Conservation (phyloP, 2,888 invertebrate species). For the Girardia tigrina region DNA sequence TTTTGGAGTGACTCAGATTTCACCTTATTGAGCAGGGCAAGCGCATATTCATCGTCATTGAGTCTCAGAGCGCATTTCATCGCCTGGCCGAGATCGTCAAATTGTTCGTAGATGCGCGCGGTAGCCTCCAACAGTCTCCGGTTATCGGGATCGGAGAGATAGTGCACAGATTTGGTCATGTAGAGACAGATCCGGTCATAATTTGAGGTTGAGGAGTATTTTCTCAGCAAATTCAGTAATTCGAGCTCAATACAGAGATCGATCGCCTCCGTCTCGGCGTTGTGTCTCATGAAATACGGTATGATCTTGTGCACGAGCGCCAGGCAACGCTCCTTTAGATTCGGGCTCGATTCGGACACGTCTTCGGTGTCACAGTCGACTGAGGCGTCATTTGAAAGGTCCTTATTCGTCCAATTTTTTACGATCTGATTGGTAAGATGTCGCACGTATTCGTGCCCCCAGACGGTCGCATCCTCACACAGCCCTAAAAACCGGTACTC, state of each 20-base stretch:
- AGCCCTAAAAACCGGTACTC: conserved; percentile 73
- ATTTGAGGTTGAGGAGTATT: conserved; percentile 57
- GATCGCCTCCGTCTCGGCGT: conserved; percentile 95
- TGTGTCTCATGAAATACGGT: conserved; percentile 84
- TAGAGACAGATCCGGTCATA: conserved; percentile 84
- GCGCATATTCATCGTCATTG: conserved; percentile 63
- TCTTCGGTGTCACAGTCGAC: conserved; percentile 61
- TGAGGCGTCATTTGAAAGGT: conserved; percentile 61
- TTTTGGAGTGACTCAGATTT: conserved; percentile 57
- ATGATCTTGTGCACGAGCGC: conserved; percentile 72
- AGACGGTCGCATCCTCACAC: conserved; percentile 74
- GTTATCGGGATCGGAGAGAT: conserved; percentile 85
- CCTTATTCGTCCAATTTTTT: conserved; percentile 61
- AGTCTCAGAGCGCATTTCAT: conserved; percentile 77
- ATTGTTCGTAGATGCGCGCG: conserved; percentile 66
- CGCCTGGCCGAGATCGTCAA: conserved; percentile 74
- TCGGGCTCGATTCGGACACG: not conserved
- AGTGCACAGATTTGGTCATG: conserved; percentile 77
- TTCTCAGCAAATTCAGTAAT: conserved; percentile 66
- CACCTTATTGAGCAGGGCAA: conserved; percentile 60
- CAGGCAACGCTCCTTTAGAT: conserved; percentile 52
- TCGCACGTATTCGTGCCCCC: conserved; percentile 97
- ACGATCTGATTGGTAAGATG: conserved; percentile 72
- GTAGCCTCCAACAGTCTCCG: conserved; percentile 61
- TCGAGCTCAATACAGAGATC: conserved; percentile 96